A percentile compares a stretch with the other conserved stretches of the same genome.
These are phyloP conservation scores for Rhabdornis inornatus DNA, from an alignment of 2,113 vertebrate genomes.

Conservation along the genomic window DNA sequence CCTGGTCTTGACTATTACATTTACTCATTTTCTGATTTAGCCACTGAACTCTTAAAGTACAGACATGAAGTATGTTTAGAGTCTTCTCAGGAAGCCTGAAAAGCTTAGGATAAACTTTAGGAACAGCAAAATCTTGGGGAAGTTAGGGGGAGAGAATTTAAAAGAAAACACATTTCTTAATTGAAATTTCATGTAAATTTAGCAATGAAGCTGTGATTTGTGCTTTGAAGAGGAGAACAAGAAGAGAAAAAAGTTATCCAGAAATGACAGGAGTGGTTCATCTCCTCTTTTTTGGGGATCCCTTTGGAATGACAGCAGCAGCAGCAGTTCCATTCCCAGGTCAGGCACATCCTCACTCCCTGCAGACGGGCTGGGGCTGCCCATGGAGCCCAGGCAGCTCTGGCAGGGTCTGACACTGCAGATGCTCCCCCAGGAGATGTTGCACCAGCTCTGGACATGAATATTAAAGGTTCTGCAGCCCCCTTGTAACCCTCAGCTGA, in stretches of 20 bases:
- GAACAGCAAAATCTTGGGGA: background rate
- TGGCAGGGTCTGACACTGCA: background rate
- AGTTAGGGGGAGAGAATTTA: background rate
- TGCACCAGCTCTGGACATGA: background rate
- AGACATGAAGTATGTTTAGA: background rate
- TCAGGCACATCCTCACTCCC: background rate
- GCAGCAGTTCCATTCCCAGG: background rate
- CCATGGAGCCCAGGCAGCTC: background rate
- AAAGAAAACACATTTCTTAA: background rate
- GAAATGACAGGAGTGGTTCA: background rate
- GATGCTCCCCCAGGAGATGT: background rate
- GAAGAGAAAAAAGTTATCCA: background rate
- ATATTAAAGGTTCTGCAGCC: background rate
- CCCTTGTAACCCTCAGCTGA: background rate
- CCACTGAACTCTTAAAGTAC: background rate
- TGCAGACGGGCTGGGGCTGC: background rate
- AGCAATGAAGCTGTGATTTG: background rate
- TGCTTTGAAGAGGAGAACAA: background rate
- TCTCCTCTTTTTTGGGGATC: background rate
- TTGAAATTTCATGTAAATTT: background rate
- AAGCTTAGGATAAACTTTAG: background rate
- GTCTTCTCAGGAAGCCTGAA: background rate
- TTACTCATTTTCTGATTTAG: background rate
- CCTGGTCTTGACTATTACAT: background rate
- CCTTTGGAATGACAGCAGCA: background rate